Percentiles rank a stretch among this genome's conserved stretches.
phyloP scores from a whole-genome alignment of 2,888 invertebrate species.

The Ornithoptera priamus region DNA sequence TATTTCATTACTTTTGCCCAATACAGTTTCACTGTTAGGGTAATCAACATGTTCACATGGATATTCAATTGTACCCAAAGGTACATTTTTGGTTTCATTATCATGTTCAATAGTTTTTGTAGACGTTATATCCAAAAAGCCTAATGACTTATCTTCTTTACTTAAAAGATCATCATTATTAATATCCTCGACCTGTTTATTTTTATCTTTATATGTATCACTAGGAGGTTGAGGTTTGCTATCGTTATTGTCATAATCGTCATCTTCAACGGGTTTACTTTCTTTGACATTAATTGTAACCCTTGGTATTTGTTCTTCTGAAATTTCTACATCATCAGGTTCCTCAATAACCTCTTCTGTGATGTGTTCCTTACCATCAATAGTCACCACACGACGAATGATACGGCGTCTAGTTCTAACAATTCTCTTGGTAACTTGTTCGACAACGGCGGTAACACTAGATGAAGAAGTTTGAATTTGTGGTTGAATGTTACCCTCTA shows the following conservation, averaged over 20 bases:
- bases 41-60: constrained; percentile 27
- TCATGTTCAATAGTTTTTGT: neutral
- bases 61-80: neutral
- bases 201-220: constrained; percentile 25
- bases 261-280: constrained; percentile 60
- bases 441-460: constrained; percentile 88
- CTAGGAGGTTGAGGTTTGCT: constrained; percentile 5
- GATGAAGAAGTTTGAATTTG: constrained; percentile 83
- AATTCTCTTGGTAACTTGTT: constrained; percentile 89
- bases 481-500: constrained; percentile 61
- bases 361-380: constrained; percentile 91
- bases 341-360: constrained; percentile 92
- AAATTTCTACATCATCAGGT: constrained; percentile 87
- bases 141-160: neutral
- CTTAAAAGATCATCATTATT: neutral
- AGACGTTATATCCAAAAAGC: neutral
- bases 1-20: constrained; percentile 42
- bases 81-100: neutral
- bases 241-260: constrained; percentile 44
- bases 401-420: constrained; percentile 87
- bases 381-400: constrained; percentile 86
- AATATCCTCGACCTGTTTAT: neutral
- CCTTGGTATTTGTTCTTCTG: constrained; percentile 85
- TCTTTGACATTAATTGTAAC: constrained; percentile 84
- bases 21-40: neutral